Evolutionary conservation across 2,113 vertebrate species (phyloP).

Genomic region (Bujurquina vittata): DNA sequence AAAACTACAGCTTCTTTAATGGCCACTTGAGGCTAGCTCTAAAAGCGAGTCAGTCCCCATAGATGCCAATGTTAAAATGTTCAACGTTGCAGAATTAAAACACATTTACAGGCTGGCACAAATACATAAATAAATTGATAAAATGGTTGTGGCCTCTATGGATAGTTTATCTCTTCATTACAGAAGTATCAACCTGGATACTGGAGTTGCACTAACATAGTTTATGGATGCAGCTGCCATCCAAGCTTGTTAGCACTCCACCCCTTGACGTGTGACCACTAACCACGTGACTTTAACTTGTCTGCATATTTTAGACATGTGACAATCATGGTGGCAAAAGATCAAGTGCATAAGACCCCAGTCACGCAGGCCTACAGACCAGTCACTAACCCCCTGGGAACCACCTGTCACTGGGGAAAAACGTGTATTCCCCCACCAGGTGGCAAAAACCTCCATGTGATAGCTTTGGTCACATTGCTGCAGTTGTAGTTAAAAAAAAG

Average conservation of each 20-base stretch:
- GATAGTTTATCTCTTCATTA: neutral
- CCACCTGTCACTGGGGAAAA: neutral
- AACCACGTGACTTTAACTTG: neutral
- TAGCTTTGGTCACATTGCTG: neutral
- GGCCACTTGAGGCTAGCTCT: neutral
- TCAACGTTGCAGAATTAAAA: neutral
- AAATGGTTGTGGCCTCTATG: neutral
- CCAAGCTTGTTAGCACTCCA: neutral
- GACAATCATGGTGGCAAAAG: neutral
- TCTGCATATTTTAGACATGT: too few species aligned
- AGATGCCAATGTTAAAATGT: neutral
- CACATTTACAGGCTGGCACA: neutral
- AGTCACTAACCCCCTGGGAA: neutral
- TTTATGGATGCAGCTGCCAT: neutral
- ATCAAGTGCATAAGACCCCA: neutral
- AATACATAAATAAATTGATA: too few species aligned
- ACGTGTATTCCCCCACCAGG: neutral
- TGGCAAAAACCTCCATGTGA: neutral
- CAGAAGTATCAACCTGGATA: neutral
- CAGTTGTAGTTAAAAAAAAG: neutral
- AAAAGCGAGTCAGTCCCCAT: neutral
- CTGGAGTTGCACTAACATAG: neutral
- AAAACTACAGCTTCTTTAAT: slow-evolving; percentile 1
- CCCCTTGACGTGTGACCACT: neutral
- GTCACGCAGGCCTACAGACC: neutral